phyloP scores from a whole-genome alignment of 2,888 invertebrate species.

The Drosophila mimetica region DNA sequence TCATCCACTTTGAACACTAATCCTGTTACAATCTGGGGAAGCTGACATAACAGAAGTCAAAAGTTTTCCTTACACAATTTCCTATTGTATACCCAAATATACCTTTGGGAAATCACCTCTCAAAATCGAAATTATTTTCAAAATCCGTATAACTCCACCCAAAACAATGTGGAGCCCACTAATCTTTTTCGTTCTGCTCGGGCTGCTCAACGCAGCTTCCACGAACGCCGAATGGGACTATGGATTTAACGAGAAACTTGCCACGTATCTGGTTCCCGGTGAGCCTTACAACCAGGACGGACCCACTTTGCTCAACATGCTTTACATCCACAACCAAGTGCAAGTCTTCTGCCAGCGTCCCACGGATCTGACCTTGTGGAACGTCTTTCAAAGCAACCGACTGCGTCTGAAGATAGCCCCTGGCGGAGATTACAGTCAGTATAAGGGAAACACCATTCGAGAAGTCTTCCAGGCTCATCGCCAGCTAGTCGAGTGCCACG shows the following conservation, averaged over 20 bases:
- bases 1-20: no score
- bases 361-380: slow-evolving; percentile 1
- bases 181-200: neutral
- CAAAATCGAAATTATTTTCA: neutral
- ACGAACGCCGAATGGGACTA: neutral
- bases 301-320: slow-evolving; percentile 2
- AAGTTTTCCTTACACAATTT: no score
- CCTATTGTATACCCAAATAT: no score
- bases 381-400: slow-evolving; percentile 45
- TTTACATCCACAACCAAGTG: slow-evolving; percentile 20
- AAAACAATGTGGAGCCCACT: neutral
- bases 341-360: slow-evolving; percentile 48
- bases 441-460: slow-evolving; percentile 30
- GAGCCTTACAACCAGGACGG: slow-evolving; percentile 10
- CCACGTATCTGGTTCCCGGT: slow-evolving; percentile 19
- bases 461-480: slow-evolving; percentile 17
- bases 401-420: slow-evolving; percentile 20
- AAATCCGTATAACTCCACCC: neutral
- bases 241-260: neutral
- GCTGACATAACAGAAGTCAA: no score
- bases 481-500: neutral
- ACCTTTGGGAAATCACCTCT: no score
- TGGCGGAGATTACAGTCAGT: slow-evolving; percentile 35
- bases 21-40: no score
- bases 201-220: neutral